Base-by-base conservation (phyloP, 2,113 vertebrate species). In the Campylomormyrus numenius region DNA sequence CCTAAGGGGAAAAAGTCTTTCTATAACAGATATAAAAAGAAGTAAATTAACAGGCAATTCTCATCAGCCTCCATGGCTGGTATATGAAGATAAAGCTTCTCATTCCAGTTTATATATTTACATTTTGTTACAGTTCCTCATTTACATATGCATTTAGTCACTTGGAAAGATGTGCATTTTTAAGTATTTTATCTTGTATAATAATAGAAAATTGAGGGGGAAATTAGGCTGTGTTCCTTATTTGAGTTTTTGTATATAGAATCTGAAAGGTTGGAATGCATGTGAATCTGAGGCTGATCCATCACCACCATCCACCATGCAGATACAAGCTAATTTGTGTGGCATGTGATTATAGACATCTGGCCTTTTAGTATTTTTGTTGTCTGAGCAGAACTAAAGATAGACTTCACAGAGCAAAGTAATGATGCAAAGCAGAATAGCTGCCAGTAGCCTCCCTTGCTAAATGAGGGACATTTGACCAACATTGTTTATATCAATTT, bases 391-490 rank as follows among this genome's bases (percentile, higher is more conserved):
- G 66, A 84, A 87, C 85, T 88, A 90, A 62, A 88, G 90, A 90
- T 89, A 50, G 88, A 66, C 87, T 88, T 84, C 46, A 39, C 46
- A 53, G 88, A 89, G 48, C 74, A 91, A 88, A 90, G 91, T 91
- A 92, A 92, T 92, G 91, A 91, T 70, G 88, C 90, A 56, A 86
- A 91, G 50, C 88, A 53, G 19, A 50, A 48, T 50, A 90, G 83
- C 62, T 56, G 77, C 90, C 91, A 56, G 56, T 50, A 66, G 91
- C 90, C 39, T 62, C 31, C 88, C 74, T 89, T 77, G 88, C 86
- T 89, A 92, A 93, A 93, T 91, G 83, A 92, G 90, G 58, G 70
- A 42, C 74, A 87, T 91, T 92, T 92, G 88, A 52, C 49, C 88
- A 42, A 56, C 56, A 85, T 91, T 85, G 85, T 92, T 91, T 5